Evolutionary conservation across 1,140 invertebrate species (phyloP).

Genomic region (Drosophila varians): DNA sequence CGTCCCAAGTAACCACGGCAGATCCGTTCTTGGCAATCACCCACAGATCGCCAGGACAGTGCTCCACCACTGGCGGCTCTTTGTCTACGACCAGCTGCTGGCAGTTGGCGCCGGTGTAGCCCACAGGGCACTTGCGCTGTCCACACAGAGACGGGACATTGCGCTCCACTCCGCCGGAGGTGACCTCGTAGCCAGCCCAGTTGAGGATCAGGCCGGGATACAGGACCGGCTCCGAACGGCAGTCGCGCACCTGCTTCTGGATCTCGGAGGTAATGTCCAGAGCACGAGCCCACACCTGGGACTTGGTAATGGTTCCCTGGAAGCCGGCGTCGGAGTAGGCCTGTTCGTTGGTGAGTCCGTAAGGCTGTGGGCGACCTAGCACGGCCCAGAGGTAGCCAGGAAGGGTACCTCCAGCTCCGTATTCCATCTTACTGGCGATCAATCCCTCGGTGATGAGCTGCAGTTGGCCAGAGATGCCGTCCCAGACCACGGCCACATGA

Average conservation of each 20-base stretch:
- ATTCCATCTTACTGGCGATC: constrained; percentile 95
- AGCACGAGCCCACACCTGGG: constrained; percentile 96
- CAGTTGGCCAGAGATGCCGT: constrained; percentile 92
- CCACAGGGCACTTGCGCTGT: constrained; percentile 92
- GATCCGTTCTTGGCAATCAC: constrained; percentile 96
- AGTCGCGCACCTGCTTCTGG: constrained; percentile 95
- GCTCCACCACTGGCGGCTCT: constrained; percentile 92
- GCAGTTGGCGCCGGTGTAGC: constrained; percentile 93
- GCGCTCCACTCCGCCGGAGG: constrained; percentile 94
- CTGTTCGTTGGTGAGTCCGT: constrained; percentile 85
- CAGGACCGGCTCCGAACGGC: constrained; percentile 95
- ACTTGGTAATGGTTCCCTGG: constrained; percentile 96
- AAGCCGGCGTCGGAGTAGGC: constrained; percentile 94
- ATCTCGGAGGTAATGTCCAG: constrained; percentile 96
- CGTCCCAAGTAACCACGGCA: constrained; percentile 96
- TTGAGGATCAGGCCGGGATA: constrained; percentile 93
- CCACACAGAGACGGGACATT: constrained; percentile 96
- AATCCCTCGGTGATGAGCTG: constrained; percentile 96
- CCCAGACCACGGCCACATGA: constrained; percentile 97
- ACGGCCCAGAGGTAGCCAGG: constrained; percentile 95
- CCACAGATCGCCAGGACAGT: constrained; percentile 97
- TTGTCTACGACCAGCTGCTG: constrained; percentile 93
- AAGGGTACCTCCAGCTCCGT: constrained; percentile 90
- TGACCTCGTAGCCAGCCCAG: constrained; percentile 96
- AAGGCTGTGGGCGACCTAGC: constrained; percentile 93